Conservation (phyloP, 2,888 invertebrate genomes). For the Drosophila austrosaltans region DNA sequence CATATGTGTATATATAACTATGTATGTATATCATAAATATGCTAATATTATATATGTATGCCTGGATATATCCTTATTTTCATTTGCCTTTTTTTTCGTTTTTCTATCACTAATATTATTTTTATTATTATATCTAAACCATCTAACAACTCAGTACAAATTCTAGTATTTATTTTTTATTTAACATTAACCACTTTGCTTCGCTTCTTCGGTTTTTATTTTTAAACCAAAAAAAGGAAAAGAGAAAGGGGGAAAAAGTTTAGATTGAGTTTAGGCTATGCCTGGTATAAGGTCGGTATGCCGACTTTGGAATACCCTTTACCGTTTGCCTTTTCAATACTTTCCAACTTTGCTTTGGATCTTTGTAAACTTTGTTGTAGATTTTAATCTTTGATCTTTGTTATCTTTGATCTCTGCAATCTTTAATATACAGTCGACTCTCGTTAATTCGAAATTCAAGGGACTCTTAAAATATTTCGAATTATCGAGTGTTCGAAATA, state of each 20-base stretch:
- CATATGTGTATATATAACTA: conserved; percentile 52
- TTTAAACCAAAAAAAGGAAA: background rate
- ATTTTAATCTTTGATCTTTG: too few relatives aligned
- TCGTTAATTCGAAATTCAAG: too few relatives aligned
- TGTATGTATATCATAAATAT: conserved; percentile 58
- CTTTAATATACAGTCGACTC: too few relatives aligned
- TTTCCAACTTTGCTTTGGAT: background rate
- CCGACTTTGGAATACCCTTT: background rate
- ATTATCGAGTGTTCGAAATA: too few relatives aligned
- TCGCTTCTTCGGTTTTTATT: background rate
- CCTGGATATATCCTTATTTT: conserved; percentile 36
- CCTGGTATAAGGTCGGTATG: background rate
- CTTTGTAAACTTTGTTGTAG: too few relatives aligned
- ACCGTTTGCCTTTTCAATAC: background rate
- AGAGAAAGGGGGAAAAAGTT: background rate
- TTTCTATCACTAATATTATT: conserved; percentile 35
- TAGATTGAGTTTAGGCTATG: background rate
- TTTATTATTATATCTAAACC: conserved; percentile 37
- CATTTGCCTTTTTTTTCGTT: background rate
- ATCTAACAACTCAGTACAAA: conserved; percentile 58
- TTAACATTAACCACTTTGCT: conserved; percentile 4
- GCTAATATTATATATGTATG: conserved; percentile 44
- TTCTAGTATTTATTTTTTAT: conserved; percentile 22
- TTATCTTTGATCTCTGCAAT: too few relatives aligned
- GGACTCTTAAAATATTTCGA: too few relatives aligned